phyloP scores from a whole-genome alignment of 23 tunicate genomes.

The Aplidium turbinatum region DNA sequence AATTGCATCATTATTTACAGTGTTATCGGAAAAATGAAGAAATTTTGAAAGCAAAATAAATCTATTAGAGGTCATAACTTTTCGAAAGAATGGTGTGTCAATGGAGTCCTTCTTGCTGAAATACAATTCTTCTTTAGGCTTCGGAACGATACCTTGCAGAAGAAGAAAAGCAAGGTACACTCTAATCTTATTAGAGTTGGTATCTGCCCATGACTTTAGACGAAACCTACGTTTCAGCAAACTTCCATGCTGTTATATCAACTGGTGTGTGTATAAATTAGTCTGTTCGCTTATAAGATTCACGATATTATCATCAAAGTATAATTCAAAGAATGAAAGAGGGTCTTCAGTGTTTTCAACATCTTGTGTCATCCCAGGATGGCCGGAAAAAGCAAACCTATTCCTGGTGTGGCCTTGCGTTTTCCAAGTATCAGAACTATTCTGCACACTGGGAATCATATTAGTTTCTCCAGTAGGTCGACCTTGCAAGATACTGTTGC shows the following conservation, averaged over 20 bases:
- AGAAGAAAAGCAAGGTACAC: conserved; percentile 15
- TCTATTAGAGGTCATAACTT: neutral
- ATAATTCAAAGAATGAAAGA: too few relatives aligned
- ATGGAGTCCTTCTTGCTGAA: conserved; percentile 1
- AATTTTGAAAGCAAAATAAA: conserved; percentile 1
- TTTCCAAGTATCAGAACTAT: too few relatives aligned
- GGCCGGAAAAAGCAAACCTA: too few relatives aligned
- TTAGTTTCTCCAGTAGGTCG: too few relatives aligned
- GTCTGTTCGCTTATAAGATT: too few relatives aligned
- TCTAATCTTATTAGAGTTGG: neutral
- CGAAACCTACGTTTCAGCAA: neutral
- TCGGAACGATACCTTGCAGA: conserved; percentile 15
- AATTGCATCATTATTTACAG: neutral
- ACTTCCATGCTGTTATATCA: neutral
- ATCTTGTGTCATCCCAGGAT: too few relatives aligned
- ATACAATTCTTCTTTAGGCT: conserved; percentile 1
- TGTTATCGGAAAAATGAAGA: conserved; percentile 12
- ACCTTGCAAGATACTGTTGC: too few relatives aligned
- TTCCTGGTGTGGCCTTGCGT: too few relatives aligned
- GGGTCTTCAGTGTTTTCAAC: too few relatives aligned
- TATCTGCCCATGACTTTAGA: neutral
- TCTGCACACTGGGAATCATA: too few relatives aligned
- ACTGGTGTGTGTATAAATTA: neutral
- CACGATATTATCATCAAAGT: too few relatives aligned
- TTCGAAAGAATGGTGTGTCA: conserved; percentile 18